Evolutionary conservation across 1,140 invertebrate genomes (phyloP), one percentile per base, ranked within the genome.

Genomic region (Aphelenchoides avenae): DNA sequence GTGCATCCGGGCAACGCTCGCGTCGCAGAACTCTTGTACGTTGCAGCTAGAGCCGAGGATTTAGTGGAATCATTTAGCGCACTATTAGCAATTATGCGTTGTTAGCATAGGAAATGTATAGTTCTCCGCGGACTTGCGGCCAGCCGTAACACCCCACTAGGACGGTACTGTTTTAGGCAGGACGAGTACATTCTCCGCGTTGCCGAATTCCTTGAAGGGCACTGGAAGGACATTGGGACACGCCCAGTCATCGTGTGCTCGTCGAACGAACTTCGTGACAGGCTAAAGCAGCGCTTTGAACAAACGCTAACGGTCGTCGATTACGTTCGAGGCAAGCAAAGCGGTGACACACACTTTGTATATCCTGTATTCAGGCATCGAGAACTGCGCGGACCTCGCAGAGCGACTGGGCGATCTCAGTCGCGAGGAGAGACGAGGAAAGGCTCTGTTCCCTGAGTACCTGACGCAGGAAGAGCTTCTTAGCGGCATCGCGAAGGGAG

Each of bases 91-190:
- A n/a, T n/a, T n/a, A n/a, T n/a, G n/a, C n/a, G n/a, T n/a, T n/a
- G n/a, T n/a, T n/a, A n/a, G n/a, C n/a, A n/a, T n/a, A n/a, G n/a
- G n/a, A n/a, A n/a, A n/a, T n/a, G n/a, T n/a, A n/a, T n/a, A n/a
- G n/a, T n/a, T n/a, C n/a, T n/a, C n/a, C n/a, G n/a, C n/a, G n/a
- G n/a, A n/a, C n/a, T n/a, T n/a, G n/a, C n/a, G n/a, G n/a, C n/a
- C n/a, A n/a, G n/a, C n/a, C n/a, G n/a, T n/a, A n/a, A n/a, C n/a
- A n/a, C n/a, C n/a, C n/a, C n/a, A n/a, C n/a, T n/a, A n/a, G n/a
- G n/a, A n/a, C n/a, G n/a, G n/a, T n/a, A n/a, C n/a, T n/a, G n/a
- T 2, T 64, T 67, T 22, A 65, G 63, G 20, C 66, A 67, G 40
- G 48, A 59, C 6, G 34, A 47, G 24, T 41, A 68, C 11, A 5